Base-by-base conservation (phyloP, 2,113 vertebrate species). In the Myotis yumanensis region DNA sequence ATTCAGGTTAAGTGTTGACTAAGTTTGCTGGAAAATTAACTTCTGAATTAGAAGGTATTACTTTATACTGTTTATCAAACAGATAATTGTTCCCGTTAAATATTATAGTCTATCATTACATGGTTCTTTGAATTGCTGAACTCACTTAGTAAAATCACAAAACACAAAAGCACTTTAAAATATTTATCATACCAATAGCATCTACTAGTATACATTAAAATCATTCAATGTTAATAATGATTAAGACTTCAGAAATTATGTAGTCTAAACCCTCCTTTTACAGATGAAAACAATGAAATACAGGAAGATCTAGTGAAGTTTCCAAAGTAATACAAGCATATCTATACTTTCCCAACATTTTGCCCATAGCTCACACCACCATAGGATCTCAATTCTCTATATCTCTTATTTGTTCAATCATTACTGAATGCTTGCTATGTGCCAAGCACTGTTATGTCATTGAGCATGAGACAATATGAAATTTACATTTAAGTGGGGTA, bases 201-300 rank as follows among this genome's bases (percentile, higher is more conserved):
- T n/a, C 66, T 90, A 62, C 25, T 62, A 62, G 59, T 62, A 73
- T 14, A 37, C 2, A 54, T 54, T 37, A 64, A 35, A 77, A 43
- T 62, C 68, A 81, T 40, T 76, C 16, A 75, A 64, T 40, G 30
- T 87, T 77, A 86, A 32, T 28, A 14, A 17, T 62, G 40, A 62
- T 68, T 75, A 95, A 83, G 43, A 75, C 40, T 83, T 87, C 22
- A 46, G 51, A 93, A 83, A 82, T 71, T 76, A 37, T 52, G 17
- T 75, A 86, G 40, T 52, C 46, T 30, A 51, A 57, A 83, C 69
- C 37, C 7, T 87, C 22, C 43, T 35, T 54, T 46, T 52, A 43
- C 11, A 73, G 17, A 82, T 76, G 20, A 83, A 62, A 54, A 43
- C 75, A 66, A 10, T 90, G 43, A 86, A 30, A 86, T 84, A n/a